phyloP scores from a whole-genome alignment of 1,140 invertebrate genomes.

The Belonocnema kinseyi region DNA sequence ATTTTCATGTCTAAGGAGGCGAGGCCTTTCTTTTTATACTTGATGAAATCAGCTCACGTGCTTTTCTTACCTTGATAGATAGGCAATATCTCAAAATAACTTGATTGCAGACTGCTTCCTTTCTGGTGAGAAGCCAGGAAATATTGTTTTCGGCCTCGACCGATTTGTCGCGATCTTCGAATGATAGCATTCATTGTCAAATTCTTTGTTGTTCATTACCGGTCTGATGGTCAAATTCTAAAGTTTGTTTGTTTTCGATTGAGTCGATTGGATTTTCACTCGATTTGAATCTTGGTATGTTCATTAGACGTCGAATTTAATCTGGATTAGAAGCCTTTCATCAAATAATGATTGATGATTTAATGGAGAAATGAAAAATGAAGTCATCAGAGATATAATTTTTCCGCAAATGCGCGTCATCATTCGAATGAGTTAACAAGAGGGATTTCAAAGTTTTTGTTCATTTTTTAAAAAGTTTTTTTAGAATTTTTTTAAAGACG shows the following conservation, averaged over 20 bases:
- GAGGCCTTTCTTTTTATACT: slow-evolving; percentile 13
- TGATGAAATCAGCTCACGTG: slow-evolving; percentile 15
- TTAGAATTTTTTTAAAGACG: no score
- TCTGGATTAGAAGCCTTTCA: no score
- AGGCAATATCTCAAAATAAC: slow-evolving; percentile 44
- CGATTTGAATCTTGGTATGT: no score
- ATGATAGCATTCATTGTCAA: background rate
- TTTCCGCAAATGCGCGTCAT: background rate
- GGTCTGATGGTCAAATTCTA: background rate
- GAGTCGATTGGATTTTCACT: background rate
- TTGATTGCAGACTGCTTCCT: slow-evolving; percentile 52
- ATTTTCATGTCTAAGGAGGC: no score
- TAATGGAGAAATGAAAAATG: background rate
- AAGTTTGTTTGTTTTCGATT: background rate
- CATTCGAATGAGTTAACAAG: background rate
- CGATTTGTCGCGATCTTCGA: slow-evolving; percentile 35
- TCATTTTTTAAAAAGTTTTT: no score
- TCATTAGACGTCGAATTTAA: no score
- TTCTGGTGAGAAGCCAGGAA: slow-evolving; percentile 58
- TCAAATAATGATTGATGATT: no score
- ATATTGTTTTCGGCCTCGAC: slow-evolving; percentile 57
- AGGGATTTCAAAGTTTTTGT: no score
- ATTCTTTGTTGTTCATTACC: background rate
- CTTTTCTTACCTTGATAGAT: slow-evolving; percentile 1
- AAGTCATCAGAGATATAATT: background rate